Evolutionary conservation across 2,888 invertebrate species (phyloP), one percentile per base, ranked within the genome.

Genomic region (Apotomis capreana): DNA sequence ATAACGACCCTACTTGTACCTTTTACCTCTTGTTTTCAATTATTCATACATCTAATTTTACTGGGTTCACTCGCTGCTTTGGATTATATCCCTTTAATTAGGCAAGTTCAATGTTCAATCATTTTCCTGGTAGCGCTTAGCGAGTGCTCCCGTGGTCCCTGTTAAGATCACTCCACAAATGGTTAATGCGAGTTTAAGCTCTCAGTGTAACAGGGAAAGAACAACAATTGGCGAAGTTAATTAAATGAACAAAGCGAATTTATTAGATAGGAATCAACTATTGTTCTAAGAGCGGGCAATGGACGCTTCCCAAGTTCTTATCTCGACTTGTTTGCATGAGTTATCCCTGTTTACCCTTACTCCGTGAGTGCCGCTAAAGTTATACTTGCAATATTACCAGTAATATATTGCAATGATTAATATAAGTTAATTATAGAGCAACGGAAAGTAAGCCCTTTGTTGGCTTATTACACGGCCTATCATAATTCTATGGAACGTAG

Each of bases 1-100:
- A 84, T 88, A 89, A 90, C 87, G 88, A 88, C 85, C 86, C 84
- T 87, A 85, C 87, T 88, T 86, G 83, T 85, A 85, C 86, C 86
- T 87, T 85, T 86, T 85, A 86, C 88, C 87, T 87, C 84, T 71
- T 87, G 87, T 89, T 88, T 89, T 89, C 88, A 90, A 90, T 90
- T 91, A 90, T 90, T 88, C 89, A 88, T 89, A 87, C 86, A 87
- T 88, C 86, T 85, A 87, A 89, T 87, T 89, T 84, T 80, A 81
- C 81, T 78, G 79, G 76, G 78, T 76, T 78, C 78, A 80, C 80
- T 79, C 78, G 76, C 80, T 79, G 79, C 77, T 78, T 74, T 78
- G 80, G 83, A 85, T 84, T 84, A 84, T 83, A 83, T 83, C 80
- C 81, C 83, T 84, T 86, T 86, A 83, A 85, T 86, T 83, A 84